Evolutionary conservation across 2,113 vertebrate species (phyloP).

Genomic region (Paradisaea rubra): DNA sequence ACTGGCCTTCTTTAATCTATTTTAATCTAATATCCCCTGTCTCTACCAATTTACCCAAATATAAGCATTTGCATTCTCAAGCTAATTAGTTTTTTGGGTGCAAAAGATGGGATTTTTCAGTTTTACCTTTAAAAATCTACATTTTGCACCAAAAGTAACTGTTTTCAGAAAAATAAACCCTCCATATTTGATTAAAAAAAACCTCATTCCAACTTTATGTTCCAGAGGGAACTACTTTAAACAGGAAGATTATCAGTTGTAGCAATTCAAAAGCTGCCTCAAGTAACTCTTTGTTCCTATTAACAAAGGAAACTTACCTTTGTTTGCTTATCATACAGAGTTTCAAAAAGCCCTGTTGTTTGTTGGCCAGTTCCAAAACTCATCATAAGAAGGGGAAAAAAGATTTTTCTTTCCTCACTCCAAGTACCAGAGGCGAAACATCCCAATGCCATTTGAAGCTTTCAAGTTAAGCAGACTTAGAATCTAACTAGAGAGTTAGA

Average conservation of each 20-base stretch:
- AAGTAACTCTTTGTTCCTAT: not conserved
- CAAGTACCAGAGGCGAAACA: not conserved
- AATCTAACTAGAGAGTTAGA: not conserved
- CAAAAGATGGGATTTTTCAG: not conserved
- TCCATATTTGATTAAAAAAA: not conserved
- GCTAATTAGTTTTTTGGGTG: not conserved
- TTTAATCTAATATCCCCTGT: not conserved
- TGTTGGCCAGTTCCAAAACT: not conserved
- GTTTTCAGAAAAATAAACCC: not conserved
- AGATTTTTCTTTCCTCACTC: not conserved
- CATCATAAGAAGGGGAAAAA: not conserved
- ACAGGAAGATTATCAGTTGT: not conserved
- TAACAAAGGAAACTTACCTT: constrained; percentile 7
- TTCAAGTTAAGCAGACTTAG: not conserved
- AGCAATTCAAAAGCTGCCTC: not conserved
- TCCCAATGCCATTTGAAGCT: not conserved
- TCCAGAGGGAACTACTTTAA: not conserved
- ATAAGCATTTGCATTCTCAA: not conserved
- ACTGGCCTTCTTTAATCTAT: not conserved
- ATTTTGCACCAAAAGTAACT: not conserved
- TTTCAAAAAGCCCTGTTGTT: not conserved
- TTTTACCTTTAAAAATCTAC: not conserved
- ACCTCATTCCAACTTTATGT: not conserved
- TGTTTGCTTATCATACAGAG: not conserved
- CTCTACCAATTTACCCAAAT: not conserved